Evolutionary conservation across 2,888 invertebrate species (phyloP), one percentile per base, ranked within the genome.

Genomic region (Drosophila meridiana): DNA sequence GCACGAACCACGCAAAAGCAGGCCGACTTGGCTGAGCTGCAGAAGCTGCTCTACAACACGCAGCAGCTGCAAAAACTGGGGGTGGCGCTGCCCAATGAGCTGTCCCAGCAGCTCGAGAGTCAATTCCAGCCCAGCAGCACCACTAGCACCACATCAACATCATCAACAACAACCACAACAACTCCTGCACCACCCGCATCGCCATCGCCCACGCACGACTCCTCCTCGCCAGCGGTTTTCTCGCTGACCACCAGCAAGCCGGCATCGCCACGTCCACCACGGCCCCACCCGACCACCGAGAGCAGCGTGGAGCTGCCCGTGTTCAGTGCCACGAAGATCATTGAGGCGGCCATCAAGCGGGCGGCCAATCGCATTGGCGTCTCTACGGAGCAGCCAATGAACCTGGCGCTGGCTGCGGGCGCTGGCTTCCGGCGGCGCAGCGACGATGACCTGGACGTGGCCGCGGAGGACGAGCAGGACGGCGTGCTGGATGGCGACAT

Each of bases 21-120:
- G 58, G 94, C 94, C 13, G 94, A 95, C 82, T 92, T 94, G 34
- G 91, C 93, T 11, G 94, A 94, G 79, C 82, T 94, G 9, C 93
- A 93, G 55, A 93, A 94, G 80, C 80, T 94, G 4, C 89, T 94
- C 20, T 93, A 93, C 38, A 93, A 94, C 50, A 93, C 94, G 13
- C 89, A 90, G 6, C 91, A 92, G 63, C 61, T 92, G 9, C 87
- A 92, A 60, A 92, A 92, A 61, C 76, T 92, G 38, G 91, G 91
- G 66, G 83, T 91, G 36, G 75, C 86, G 0, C 40, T 91, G 63
- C 92, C 92, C 32, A 86, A 85, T 32, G 90, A 91, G 52, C 73
- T 92, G 1, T 89, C 91, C 1, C 72, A 87, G 66, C 90, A 91
- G 61, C 69, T 91, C 8, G 92, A 92, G 62, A 78, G 78, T 4